Evolutionary conservation across 2,888 invertebrate species (phyloP).

Genomic region (Rhagonycha lutea): DNA sequence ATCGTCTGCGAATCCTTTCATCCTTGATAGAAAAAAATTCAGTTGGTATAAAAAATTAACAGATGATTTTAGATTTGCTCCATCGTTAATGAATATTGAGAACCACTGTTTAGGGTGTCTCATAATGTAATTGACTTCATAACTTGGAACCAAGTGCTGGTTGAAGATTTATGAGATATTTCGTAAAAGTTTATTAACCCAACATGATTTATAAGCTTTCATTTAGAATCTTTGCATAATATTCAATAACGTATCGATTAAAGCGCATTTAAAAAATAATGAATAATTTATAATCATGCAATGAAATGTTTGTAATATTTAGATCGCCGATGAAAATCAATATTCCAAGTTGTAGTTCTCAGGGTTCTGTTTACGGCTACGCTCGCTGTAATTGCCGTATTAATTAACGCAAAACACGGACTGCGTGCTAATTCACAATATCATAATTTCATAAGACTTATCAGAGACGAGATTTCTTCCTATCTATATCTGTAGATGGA

Average conservation of each 20-base stretch:
- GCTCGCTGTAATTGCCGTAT: constrained; percentile 45
- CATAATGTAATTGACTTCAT: background rate
- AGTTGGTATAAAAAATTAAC: no score
- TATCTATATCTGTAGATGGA: constrained; percentile 16
- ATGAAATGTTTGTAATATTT: background rate
- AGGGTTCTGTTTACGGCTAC: constrained; percentile 40
- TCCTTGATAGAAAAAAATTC: no score
- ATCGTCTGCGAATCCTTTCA: no score
- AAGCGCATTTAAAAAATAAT: background rate
- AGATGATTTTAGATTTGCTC: background rate
- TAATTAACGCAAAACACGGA: constrained; percentile 47
- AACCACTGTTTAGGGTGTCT: background rate
- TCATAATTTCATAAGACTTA: constrained; percentile 42
- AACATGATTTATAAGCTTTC: background rate
- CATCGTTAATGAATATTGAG: background rate
- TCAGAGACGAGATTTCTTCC: constrained; percentile 19
- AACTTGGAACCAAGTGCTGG: background rate
- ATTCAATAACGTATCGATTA: background rate
- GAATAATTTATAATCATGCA: background rate
- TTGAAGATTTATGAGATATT: background rate
- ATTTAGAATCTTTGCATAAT: background rate
- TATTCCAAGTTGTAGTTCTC: constrained; percentile 37
- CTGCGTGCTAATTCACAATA: constrained; percentile 49
- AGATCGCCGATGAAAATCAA: constrained; percentile 25
- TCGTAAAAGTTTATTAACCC: background rate